A percentile compares a stretch with the other conserved stretches of the same genome.
Evolutionary conservation across 2,888 invertebrate species (phyloP).

Genomic region (Alentia gelatinosa): DNA sequence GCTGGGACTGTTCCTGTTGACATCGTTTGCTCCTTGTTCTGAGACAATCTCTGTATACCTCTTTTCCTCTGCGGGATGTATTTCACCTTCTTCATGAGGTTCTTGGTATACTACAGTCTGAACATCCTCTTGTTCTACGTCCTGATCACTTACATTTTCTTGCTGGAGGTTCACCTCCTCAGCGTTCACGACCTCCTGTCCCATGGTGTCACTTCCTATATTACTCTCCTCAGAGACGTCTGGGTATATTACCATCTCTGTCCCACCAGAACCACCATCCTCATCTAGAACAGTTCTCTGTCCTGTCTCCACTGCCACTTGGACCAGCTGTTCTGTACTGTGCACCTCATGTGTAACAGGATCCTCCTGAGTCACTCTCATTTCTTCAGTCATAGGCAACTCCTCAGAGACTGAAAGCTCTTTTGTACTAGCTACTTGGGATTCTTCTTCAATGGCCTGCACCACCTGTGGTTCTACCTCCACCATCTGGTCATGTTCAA

Average conservation of each 20-base stretch:
- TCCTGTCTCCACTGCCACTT: not conserved
- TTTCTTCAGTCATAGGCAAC: not conserved
- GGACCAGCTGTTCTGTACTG: not conserved
- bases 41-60: too few species aligned
- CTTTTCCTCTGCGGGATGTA: not conserved
- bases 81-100: not conserved
- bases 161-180: not conserved
- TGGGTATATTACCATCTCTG: too few species aligned
- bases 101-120: not conserved
- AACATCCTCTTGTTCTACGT: not conserved
- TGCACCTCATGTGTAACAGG: not conserved
- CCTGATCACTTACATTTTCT: not conserved
- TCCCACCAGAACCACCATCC: too few species aligned
- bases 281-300: too few species aligned
- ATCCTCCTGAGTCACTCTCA: too few species aligned
- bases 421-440: too few species aligned
- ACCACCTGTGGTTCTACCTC: not conserved
- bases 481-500: not conserved
- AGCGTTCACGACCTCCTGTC: not conserved
- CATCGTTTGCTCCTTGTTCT: not conserved
- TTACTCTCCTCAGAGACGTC: too few species aligned
- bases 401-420: not conserved
- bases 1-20: not conserved
- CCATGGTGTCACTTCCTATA: too few species aligned
- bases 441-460: not conserved